phyloP scores from a whole-genome alignment of 92 coral and sea anemone genomes.

The Desmophyllum pertusum region DNA sequence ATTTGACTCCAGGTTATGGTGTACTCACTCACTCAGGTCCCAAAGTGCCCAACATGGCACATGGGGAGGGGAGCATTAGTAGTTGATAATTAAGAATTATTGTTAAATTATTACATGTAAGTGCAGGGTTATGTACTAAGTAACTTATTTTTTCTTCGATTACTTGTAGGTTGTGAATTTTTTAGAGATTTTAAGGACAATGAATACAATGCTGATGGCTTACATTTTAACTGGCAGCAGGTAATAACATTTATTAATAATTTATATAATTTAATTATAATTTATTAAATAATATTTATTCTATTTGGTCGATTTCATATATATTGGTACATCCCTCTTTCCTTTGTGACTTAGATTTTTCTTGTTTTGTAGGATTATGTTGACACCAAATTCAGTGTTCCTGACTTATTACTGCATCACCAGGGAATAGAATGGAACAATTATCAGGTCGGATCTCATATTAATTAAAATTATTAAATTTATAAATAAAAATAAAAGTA shows the following conservation, averaged over 20 bases:
- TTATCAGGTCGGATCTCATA: slow-evolving; percentile 66
- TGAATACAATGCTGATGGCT: slow-evolving; percentile 82
- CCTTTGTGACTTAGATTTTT: not conserved
- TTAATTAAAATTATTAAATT: too few relatives aligned
- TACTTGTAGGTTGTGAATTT: slow-evolving; percentile 99
- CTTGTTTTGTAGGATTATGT: slow-evolving; percentile 78
- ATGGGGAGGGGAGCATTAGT: too few relatives aligned
- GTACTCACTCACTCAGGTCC: too few relatives aligned
- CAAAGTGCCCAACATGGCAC: too few relatives aligned
- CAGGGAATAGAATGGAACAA: slow-evolving; percentile 85
- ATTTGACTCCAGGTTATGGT: too few relatives aligned
- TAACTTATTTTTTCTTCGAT: not conserved
- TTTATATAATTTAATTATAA: too few relatives aligned
- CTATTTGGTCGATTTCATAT: not conserved
- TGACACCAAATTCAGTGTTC: slow-evolving; percentile 89
- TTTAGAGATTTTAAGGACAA: slow-evolving; percentile 82
- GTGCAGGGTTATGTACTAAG: too few relatives aligned
- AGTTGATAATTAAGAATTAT: too few relatives aligned
- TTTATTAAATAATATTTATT: too few relatives aligned
- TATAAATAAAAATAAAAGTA: too few relatives aligned
- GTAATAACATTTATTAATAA: slow-evolving; percentile 35
- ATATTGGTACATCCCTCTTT: not conserved
- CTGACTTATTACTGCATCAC: slow-evolving; percentile 60
- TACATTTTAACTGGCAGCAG: slow-evolving; percentile 96
- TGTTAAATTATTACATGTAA: too few relatives aligned